Evolutionary conservation across 2,888 invertebrate species (phyloP), one percentile per base, ranked within the genome.

Genomic region (Choristoneura rosaceana): DNA sequence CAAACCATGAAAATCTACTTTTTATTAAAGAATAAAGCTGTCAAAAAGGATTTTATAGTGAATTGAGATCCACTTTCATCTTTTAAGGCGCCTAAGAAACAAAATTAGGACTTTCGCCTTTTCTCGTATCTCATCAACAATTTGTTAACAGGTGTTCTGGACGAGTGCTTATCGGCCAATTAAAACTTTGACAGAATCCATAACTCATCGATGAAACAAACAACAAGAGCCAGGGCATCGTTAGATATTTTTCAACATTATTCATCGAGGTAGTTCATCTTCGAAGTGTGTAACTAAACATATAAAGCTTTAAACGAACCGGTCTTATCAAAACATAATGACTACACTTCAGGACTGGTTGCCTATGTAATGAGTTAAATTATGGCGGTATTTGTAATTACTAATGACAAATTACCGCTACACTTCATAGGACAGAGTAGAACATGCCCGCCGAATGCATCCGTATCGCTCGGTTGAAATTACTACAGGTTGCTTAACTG

Each of bases 101-200:
- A 4, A 47, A 47, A 47, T n/a, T 3, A 43, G 12, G 43, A n/a
- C 5, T 45, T 45, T 47, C n/a, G 14, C 47, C 12, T 9, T 15
- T 8, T 10, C 25, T 25, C 17, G 55, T 25, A 25, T 25, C 10
- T 25, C 25, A 55, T 55, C 17, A 62, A 52, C 34, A 50, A 33
- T 41, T 70, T 65, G 70, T 70, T 70, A 52, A 65, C 41, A n/a
- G 5, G 34, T 43, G 58, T 47, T 64, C 38, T 15, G 14, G 43
- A n/a, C 65, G 55, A 34, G 33, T 59, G 59, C 15, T 45, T 55
- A 61, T 71, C 66, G 61, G 25, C n/a, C 33, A 50, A 70, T 70
- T 67, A 61, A 62, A 55, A 67, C 55, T 71, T 71, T 66, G 66
- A 71, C 71, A 71, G 61, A 66, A 47, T 12, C 55, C 45, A 25